A percentile compares a stretch with the other conserved stretches of the same genome.
phyloP scores from a whole-genome alignment of 2,113 vertebrate species.

The Heliornis fulica region DNA sequence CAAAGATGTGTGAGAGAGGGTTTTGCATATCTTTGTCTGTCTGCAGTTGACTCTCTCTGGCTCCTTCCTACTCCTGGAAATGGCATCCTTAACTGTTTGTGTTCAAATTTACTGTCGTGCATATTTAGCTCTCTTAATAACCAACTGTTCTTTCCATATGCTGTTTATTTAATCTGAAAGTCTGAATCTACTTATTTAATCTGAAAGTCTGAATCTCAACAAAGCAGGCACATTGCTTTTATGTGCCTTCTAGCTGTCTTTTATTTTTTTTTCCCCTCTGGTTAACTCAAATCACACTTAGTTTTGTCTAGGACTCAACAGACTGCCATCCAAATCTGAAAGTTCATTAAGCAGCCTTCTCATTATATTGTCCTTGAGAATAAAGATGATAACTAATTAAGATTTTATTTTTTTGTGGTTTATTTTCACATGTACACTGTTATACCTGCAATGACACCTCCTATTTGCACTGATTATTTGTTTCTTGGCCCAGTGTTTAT shows the following conservation, averaged over 20 bases:
- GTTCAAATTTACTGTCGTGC: constrained; percentile 23
- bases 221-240: neutral
- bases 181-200: neutral
- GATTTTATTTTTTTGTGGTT: neutral
- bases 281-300: neutral
- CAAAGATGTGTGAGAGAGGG: constrained; percentile 37
- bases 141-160: constrained; percentile 6
- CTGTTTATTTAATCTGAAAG: constrained; percentile 2
- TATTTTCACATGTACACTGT: neutral
- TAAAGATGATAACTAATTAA: neutral
- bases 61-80: constrained; percentile 22
- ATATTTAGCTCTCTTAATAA: neutral
- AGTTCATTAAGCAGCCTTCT: neutral
- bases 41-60: constrained; percentile 18
- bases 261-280: neutral
- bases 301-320: neutral
- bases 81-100: constrained; percentile 36
- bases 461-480: neutral
- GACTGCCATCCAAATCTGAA: neutral
- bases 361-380: neutral
- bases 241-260: neutral
- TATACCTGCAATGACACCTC: neutral
- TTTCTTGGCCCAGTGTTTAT: neutral
- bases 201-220: neutral
- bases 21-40: constrained; percentile 27